Evolutionary conservation across 1,140 invertebrate genomes (phyloP), one percentile per base, ranked within the genome.

Genomic region (Megalopta genalis): DNA sequence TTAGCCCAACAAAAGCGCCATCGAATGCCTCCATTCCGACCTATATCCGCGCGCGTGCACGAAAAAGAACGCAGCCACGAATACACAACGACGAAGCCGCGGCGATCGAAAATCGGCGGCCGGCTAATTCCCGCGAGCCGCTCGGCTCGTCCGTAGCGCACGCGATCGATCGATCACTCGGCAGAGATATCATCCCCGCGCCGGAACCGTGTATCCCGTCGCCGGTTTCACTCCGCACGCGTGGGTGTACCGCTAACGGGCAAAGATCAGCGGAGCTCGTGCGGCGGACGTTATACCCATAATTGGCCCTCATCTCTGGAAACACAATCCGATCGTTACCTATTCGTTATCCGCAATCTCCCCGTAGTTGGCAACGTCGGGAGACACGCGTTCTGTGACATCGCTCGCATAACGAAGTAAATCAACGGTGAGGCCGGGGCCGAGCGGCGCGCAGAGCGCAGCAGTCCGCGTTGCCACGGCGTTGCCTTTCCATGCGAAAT

Each of bases 241-340:
- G 82, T 84, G 79, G 84, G 74, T 84, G 82, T 81, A 84, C 60
- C 82, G 77, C 77, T 85, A 85, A 85, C 84, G 83, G 71, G 65
- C 70, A 80, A 82, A 85, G 78, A 85, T 84, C 83, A 76, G 52
- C 84, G 78, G 57, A 74, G 85, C 82, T 82, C 79, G 84, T 84
- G 82, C 82, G 79, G 77, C 82, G 76, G 60, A 85, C 82, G 83
- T 85, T 84, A 84, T 88, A 77, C 86, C 76, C 82, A 81, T 89
- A 89, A 90, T 90, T 90, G 89, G 87, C 83, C 79, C 84, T 88
- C 80, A 88, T 88, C 84, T 84, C 75, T 78, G 80, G 84, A 86
- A 88, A 87, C 81, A 88, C 88, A 90, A 88, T 88, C 88, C 80
- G 87, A 87, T 90, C 88, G 88, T 89, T 90, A 89, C 87, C 88